Evolutionary conservation across 1,140 invertebrate species (phyloP).

Genomic region (Ganaspis sp.): DNA sequence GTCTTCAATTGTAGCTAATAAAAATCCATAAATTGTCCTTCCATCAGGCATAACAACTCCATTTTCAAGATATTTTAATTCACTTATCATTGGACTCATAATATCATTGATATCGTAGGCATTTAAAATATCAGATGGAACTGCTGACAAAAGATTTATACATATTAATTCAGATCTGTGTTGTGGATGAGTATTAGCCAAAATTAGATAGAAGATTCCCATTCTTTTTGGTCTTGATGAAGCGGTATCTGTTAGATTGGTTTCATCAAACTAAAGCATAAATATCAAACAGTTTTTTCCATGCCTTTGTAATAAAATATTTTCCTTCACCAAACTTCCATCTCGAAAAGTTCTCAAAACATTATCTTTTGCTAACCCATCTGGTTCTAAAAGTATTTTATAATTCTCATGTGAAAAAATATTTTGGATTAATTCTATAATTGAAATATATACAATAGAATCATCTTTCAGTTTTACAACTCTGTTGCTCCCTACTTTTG

Average conservation of each 20-base stretch:
- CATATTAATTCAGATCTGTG: neutral
- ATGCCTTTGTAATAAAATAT: neutral
- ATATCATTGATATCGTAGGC: neutral
- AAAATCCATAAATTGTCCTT: neutral
- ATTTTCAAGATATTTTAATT: neutral
- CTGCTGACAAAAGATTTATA: neutral
- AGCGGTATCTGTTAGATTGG: neutral
- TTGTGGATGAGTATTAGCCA: neutral
- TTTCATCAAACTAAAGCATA: neutral
- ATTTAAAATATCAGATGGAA: neutral
- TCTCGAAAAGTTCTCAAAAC: neutral
- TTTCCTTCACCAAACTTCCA: neutral
- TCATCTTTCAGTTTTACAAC: neutral
- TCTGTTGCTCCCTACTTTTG: neutral
- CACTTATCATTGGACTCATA: conserved; percentile 6
- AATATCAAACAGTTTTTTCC: neutral
- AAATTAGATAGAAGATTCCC: neutral
- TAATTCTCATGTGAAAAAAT: neutral
- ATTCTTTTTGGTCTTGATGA: neutral
- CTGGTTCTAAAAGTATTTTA: neutral
- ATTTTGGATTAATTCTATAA: neutral
- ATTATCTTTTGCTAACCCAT: neutral
- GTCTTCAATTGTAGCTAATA: neutral
- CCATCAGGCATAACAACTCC: neutral
- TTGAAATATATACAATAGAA: neutral